phyloP scores from a whole-genome alignment of 2,888 invertebrate species.

The Carpatolechia fugitivella region DNA sequence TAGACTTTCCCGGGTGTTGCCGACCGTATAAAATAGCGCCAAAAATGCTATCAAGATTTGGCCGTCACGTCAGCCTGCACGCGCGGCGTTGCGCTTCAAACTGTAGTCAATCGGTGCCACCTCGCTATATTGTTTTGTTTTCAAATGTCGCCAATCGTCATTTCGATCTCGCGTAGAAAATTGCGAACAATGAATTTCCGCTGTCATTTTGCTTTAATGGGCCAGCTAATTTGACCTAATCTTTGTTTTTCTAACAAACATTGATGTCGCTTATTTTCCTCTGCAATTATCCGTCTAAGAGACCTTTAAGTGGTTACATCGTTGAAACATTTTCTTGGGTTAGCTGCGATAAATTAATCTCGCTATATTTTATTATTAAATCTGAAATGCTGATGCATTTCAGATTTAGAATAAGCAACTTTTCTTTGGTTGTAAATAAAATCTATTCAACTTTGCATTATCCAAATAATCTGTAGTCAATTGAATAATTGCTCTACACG shows the following conservation, averaged over 20 bases:
- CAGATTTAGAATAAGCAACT: no score
- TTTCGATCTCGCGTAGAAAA: slow-evolving; percentile 14
- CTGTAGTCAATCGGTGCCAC: slow-evolving; percentile 7
- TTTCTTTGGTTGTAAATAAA: neutral
- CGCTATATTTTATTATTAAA: no score
- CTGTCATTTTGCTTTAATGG: slow-evolving; percentile 21
- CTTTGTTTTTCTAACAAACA: slow-evolving; percentile 5
- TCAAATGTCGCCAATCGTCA: slow-evolving; percentile 18
- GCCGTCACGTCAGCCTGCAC: neutral
- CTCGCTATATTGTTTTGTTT: slow-evolving; percentile 17
- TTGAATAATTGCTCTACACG: no score
- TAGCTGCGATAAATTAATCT: no score
- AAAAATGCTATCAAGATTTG: neutral
- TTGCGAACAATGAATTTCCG: slow-evolving; percentile 36
- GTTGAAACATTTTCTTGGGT: no score
- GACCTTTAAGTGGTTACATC: no score
- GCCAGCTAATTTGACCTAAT: slow-evolving; percentile 5
- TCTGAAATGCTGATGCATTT: no score
- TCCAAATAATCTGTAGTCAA: no score
- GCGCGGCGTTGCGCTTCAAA: neutral
- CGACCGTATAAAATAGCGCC: neutral
- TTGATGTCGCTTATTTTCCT: no score
- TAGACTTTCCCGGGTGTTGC: no score
- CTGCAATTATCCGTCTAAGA: no score
- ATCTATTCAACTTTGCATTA: neutral